Conservation (phyloP, 2,113 vertebrate genomes). For the Mirza zaza region DNA sequence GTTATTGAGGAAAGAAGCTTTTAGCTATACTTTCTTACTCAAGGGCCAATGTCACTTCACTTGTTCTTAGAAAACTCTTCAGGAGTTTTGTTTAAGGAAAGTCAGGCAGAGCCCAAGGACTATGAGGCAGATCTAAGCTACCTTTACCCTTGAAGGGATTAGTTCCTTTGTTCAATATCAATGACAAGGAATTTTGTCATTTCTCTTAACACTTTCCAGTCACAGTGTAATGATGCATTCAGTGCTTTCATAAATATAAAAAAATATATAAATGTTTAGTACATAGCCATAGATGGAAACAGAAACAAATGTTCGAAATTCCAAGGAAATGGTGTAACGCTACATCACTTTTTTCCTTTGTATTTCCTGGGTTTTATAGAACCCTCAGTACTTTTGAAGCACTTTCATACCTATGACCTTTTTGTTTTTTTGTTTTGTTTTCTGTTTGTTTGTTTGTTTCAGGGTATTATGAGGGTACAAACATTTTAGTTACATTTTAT, state of each 20-base stretch:
- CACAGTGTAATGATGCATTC: neutral
- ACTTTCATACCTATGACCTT: neutral
- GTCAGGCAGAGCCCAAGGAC: neutral
- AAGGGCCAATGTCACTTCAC: neutral
- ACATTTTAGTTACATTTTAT: no score
- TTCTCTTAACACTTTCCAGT: conserved; percentile 26
- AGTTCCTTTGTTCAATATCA: conserved; percentile 50
- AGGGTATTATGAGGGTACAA: no score
- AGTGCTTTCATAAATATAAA: conserved; percentile 18
- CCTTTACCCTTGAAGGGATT: conserved; percentile 17
- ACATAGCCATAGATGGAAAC: conserved; percentile 41
- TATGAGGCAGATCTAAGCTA: neutral
- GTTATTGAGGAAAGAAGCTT: conserved; percentile 38
- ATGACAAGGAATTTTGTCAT: neutral
- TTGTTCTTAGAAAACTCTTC: conserved; percentile 58
- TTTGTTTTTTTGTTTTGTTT: neutral
- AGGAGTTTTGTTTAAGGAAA: conserved; percentile 41
- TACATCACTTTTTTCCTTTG: neutral
- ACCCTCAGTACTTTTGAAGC: neutral
- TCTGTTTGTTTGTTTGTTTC: no score
- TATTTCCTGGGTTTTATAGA: conserved; percentile 14
- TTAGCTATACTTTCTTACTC: neutral
- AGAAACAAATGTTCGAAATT: conserved; percentile 13
- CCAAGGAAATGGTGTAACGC: neutral
- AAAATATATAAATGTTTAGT: conserved; percentile 26